phyloP scores from a whole-genome alignment of 2,113 vertebrate genomes.

The Elephas maximus region DNA sequence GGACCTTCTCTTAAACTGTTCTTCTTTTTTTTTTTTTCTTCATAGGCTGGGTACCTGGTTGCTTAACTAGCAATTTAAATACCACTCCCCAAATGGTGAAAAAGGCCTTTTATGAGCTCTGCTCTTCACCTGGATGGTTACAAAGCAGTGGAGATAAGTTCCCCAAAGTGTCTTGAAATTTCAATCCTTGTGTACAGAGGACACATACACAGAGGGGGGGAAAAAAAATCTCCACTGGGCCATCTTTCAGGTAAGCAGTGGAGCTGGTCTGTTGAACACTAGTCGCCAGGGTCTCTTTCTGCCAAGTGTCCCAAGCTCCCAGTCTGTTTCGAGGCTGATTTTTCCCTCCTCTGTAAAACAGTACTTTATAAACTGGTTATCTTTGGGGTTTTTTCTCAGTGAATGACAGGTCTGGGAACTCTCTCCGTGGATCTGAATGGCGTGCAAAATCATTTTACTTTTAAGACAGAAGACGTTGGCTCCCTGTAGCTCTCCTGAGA shows the following conservation, averaged over 20 bases:
- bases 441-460: constrained; percentile 71
- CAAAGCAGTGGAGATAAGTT: background rate
- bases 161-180: background rate
- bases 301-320: background rate
- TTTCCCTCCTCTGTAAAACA: background rate
- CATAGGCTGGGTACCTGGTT: background rate
- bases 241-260: background rate
- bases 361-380: background rate
- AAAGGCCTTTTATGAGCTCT: constrained; percentile 15
- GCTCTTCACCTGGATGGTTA: background rate
- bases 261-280: background rate
- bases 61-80: constrained; percentile 24
- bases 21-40: background rate
- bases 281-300: background rate
- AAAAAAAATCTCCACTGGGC: background rate
- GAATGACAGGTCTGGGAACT: constrained; percentile 50
- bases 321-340: background rate
- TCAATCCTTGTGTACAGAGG: constrained; percentile 28
- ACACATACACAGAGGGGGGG: background rate
- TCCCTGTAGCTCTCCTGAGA: constrained; percentile 56
- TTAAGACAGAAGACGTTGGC: constrained; percentile 72
- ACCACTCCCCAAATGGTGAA: background rate
- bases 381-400: background rate
- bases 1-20: constrained; percentile 22
- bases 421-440: constrained; percentile 43